Conservation (phyloP, 1,140 invertebrate species). For the Drosophila sturtevanti region DNA sequence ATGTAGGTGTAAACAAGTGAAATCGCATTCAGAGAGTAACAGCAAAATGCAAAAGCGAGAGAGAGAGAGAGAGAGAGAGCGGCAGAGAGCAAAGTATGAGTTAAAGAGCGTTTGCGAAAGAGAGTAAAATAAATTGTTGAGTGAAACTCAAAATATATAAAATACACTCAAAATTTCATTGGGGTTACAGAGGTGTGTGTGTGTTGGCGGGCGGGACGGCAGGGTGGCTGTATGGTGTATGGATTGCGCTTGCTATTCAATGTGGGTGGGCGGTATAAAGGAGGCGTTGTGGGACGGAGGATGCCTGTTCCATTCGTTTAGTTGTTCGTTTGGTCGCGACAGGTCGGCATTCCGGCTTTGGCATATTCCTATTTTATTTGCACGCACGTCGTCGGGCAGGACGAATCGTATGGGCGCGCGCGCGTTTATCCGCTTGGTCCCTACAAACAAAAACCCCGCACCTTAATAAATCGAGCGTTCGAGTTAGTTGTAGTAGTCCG, state of each 20-base stretch:
- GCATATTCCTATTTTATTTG: slow-evolving; percentile 49
- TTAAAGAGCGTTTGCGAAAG: not conserved
- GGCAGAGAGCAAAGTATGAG: not conserved
- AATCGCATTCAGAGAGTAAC: not conserved
- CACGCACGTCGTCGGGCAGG: slow-evolving; percentile 76
- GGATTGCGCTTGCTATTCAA: not conserved
- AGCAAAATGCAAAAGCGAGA: not conserved
- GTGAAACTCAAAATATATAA: slow-evolving; percentile 22
- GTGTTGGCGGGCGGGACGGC: no score
- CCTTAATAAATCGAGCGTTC: not conserved
- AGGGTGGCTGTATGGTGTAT: not conserved
- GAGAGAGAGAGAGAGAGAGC: not conserved
- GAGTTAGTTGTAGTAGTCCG: slow-evolving; percentile 17
- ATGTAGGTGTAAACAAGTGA: slow-evolving; percentile 1
- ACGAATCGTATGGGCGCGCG: slow-evolving; percentile 61
- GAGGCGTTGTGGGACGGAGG: not conserved
- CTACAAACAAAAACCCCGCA: slow-evolving; percentile 21
- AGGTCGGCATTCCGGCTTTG: slow-evolving; percentile 41
- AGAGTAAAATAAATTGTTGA: slow-evolving; percentile 16
- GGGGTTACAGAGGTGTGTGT: not conserved
- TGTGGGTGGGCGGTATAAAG: no score
- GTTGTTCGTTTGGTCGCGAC: not conserved
- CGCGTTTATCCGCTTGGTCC: slow-evolving; percentile 24
- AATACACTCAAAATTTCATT: not conserved
- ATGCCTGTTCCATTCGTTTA: not conserved